Evolutionary conservation across 2,888 invertebrate genomes (phyloP).

Genomic region (Galeopsomyia nigrocyanea): DNA sequence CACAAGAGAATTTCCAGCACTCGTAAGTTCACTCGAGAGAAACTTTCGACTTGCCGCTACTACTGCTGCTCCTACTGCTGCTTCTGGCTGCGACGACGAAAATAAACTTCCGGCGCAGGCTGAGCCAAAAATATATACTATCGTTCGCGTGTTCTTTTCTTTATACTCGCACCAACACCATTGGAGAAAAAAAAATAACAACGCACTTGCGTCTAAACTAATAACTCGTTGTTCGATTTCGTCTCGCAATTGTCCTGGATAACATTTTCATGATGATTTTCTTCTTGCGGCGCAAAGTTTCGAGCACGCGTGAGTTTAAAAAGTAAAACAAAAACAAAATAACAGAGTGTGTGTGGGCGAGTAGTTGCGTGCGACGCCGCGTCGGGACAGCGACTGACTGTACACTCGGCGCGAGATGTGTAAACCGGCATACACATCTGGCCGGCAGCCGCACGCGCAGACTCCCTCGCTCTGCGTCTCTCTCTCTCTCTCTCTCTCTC

Average conservation of each 20-base stretch:
- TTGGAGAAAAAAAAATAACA: neutral
- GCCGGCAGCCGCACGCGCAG: conserved; percentile 47
- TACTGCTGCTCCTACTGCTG: neutral
- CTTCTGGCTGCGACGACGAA: conserved; percentile 6
- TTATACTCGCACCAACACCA: neutral
- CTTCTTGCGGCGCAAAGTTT: too few relatives aligned
- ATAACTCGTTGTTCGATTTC: too few relatives aligned
- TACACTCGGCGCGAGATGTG: conserved; percentile 34
- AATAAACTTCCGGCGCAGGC: conserved; percentile 13
- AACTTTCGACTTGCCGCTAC: conserved; percentile 16
- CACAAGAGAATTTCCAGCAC: too few relatives aligned
- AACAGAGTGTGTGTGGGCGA: neutral
- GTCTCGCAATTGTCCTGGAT: too few relatives aligned
- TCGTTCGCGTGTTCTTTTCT: neutral
- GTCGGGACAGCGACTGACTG: conserved; percentile 59
- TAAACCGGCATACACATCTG: conserved; percentile 50
- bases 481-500: neutral
- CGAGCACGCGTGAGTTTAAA: too few relatives aligned
- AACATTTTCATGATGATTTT: too few relatives aligned
- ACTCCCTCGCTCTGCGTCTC: conserved; percentile 27
- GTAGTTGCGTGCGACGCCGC: conserved; percentile 57
- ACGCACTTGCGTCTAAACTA: too few relatives aligned
- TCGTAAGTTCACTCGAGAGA: conserved; percentile 5
- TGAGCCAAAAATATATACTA: neutral
- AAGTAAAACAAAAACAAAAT: too few relatives aligned